phyloP scores from a whole-genome alignment of 2,888 invertebrate genomes.

The Latheticus oryzae region DNA sequence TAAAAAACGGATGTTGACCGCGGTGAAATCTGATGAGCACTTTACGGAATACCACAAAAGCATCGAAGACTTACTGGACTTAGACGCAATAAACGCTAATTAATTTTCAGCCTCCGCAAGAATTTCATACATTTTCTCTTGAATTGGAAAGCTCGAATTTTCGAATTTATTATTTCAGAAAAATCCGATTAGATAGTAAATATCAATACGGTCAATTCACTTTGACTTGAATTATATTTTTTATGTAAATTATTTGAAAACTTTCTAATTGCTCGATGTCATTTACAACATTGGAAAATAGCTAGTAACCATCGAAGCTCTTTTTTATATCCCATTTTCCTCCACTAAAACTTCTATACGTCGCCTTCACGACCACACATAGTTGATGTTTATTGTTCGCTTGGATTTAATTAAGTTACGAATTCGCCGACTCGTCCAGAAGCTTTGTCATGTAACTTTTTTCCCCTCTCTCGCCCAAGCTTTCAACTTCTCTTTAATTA shows the following conservation, averaged over 20 bases:
- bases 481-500: constrained; percentile 15
- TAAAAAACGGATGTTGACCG: constrained; percentile 11
- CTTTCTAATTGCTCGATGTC: too few relatives aligned
- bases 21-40: constrained; percentile 5
- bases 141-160: too few relatives aligned
- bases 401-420: constrained; percentile 25
- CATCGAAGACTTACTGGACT: too few relatives aligned
- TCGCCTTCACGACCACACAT: constrained; percentile 1
- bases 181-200: too few relatives aligned
- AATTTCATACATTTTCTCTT: constrained; percentile 10
- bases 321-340: constrained; percentile 7
- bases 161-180: constrained; percentile 5
- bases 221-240: too few relatives aligned
- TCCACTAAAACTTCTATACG: too few relatives aligned
- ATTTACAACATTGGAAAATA: too few relatives aligned
- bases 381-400: constrained; percentile 23
- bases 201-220: too few relatives aligned
- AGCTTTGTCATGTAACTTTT: constrained; percentile 14
- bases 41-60: too few relatives aligned
- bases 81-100: constrained; percentile 9
- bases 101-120: constrained; percentile 6
- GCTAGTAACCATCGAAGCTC: neutral
- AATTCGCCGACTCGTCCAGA: constrained; percentile 9
- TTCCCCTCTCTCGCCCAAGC: constrained; percentile 4
- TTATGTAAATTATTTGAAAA: too few relatives aligned